These are phyloP conservation scores for Drosophila kokeensis DNA, from an alignment of 2,888 invertebrate genomes.

Conservation along the genomic window DNA sequence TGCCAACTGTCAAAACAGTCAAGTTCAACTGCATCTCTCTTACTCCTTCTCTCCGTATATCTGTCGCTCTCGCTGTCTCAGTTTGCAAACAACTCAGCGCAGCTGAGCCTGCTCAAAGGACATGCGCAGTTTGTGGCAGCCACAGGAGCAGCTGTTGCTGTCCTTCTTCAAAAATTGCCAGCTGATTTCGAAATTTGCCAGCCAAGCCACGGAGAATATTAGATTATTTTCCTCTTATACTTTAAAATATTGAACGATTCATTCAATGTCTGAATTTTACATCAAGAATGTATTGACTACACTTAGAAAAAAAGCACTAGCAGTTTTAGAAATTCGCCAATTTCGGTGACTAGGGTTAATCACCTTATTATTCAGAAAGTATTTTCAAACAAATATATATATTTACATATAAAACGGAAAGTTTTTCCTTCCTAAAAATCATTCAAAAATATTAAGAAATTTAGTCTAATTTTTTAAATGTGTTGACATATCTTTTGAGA, in stretches of 20 bases:
- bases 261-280: not conserved
- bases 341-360: not conserved
- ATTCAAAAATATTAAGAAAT: not conserved
- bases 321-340: not conserved
- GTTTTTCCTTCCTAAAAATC: no score
- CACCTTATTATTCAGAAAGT: not conserved
- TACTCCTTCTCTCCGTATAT: conserved; percentile 5
- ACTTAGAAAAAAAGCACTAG: not conserved
- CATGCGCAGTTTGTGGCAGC: conserved; percentile 57
- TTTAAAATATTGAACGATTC: not conserved
- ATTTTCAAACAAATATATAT: not conserved
- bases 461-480: not conserved
- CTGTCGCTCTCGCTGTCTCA: conserved; percentile 4
- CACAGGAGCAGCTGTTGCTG: conserved; percentile 48
- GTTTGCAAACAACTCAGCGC: conserved; percentile 41
- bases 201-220: not conserved
- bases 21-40: conserved; percentile 16
- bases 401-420: not conserved
- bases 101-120: conserved; percentile 59
- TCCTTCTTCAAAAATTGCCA: not conserved
- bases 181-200: conserved; percentile 8
- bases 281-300: not conserved
- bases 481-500: not conserved
- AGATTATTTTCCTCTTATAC: no score
- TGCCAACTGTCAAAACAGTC: conserved; percentile 56